A percentile compares a stretch with the other conserved stretches of the same genome.
Conservation (phyloP, 2,113 vertebrate species). For the Ibidorhyncha struthersii region DNA sequence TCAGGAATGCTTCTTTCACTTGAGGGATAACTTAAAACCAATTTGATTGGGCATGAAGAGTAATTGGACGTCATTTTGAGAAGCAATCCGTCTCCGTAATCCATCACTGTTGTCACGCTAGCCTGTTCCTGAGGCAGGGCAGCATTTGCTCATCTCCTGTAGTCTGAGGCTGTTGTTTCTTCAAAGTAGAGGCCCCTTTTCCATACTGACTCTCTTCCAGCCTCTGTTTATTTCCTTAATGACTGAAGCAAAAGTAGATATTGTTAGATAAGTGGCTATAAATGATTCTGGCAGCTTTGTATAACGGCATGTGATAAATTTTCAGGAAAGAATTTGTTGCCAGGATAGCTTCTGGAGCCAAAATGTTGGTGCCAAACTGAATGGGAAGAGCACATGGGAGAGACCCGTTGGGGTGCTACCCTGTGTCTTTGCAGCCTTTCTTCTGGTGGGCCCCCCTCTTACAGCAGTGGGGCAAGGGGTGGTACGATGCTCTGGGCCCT, state of each 20-base stretch:
- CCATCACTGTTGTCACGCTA: constrained; percentile 40
- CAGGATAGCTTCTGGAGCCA: constrained; percentile 22
- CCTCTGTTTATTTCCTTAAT: constrained; percentile 37
- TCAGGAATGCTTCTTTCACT: constrained; percentile 22
- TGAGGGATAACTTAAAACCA: constrained; percentile 47
- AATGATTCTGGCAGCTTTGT: constrained; percentile 43
- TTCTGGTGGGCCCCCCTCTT: neutral
- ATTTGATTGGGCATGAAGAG: constrained; percentile 30
- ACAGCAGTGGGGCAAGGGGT: fast-evolving
- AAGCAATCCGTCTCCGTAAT: constrained; percentile 3
- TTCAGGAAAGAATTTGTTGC: constrained; percentile 7
- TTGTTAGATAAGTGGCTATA: constrained; percentile 44
- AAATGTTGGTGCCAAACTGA: neutral
- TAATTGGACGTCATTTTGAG: constrained; percentile 19
- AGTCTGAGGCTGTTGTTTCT: neutral
- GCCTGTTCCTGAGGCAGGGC: constrained; percentile 26
- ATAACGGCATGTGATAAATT: constrained; percentile 27
- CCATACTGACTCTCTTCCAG: neutral
- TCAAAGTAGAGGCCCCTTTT: neutral
- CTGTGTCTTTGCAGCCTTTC: neutral
- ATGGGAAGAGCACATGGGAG: neutral
- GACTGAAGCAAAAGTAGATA: constrained; percentile 32
- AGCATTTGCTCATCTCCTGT: neutral
- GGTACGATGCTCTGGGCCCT: fast-evolving
- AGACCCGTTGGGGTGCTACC: neutral